Evolutionary conservation across 2,888 invertebrate genomes (phyloP).

Genomic region (Meloe dianella): DNA sequence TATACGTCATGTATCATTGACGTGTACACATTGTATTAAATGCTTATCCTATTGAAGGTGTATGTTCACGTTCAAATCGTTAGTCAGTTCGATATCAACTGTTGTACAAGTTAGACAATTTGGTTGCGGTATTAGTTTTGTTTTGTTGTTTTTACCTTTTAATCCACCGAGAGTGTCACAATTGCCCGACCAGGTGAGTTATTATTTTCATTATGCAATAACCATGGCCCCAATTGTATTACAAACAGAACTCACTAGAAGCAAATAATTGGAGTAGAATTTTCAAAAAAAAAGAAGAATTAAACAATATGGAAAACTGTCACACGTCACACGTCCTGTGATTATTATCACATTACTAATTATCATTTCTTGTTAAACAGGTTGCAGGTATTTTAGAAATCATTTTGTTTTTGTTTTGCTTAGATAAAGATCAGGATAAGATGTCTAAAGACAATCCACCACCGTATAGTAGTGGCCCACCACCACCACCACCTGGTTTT

Average conservation of each 20-base stretch:
- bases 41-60: background rate
- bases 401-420: too few relatives aligned
- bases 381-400: too few relatives aligned
- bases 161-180: background rate
- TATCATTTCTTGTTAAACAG: too few relatives aligned
- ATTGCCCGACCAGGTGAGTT: background rate
- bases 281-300: too few relatives aligned
- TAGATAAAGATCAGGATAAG: constrained; percentile 14
- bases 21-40: background rate
- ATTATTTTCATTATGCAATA: background rate
- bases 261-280: too few relatives aligned
- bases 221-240: background rate
- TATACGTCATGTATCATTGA: background rate
- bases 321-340: too few relatives aligned
- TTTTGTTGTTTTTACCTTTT: background rate
- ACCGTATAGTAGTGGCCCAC: too few relatives aligned
- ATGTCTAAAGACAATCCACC: constrained; percentile 38
- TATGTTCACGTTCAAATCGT: background rate
- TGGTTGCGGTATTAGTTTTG: too few relatives aligned
- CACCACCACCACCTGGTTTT: too few relatives aligned
- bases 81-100: background rate
- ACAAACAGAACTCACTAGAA: background rate
- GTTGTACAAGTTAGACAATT: background rate
- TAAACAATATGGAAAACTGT: background rate
- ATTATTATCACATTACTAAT: too few relatives aligned